A percentile compares a stretch with the other conserved stretches of the same genome.
Evolutionary conservation across 2,113 vertebrate genomes (phyloP).

Genomic region (Tretioscincus oriximinensis): DNA sequence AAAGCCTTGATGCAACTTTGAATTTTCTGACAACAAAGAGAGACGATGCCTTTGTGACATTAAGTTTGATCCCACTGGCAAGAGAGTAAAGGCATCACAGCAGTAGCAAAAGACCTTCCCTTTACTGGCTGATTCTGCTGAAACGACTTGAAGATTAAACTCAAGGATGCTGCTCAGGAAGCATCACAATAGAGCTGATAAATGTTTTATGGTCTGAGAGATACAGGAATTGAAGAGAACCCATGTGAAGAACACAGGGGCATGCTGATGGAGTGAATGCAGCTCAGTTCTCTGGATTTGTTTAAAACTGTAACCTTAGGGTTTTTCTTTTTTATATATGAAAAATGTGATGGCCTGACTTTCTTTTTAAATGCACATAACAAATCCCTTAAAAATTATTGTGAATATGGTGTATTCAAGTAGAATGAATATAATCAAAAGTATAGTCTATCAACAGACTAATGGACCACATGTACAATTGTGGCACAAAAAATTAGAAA

Average conservation of each 20-base stretch:
- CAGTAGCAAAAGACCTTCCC: rapidly evolving
- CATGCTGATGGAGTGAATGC: neutral
- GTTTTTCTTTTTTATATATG: neutral
- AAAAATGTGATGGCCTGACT: constrained; percentile 3
- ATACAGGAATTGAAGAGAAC: constrained; percentile 27
- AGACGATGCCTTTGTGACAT: neutral
- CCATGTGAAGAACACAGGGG: neutral
- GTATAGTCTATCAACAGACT: rapidly evolving
- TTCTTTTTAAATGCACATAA: constrained; percentile 42
- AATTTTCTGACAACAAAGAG: constrained; percentile 22
- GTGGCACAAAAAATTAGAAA: neutral
- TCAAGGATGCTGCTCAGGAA: constrained; percentile 33
- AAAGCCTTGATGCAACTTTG: neutral
- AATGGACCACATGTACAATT: neutral
- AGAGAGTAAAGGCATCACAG: neutral
- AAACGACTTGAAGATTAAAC: constrained; percentile 44
- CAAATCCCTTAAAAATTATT: neutral
- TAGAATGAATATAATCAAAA: constrained; percentile 8
- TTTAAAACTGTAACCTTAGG: constrained; percentile 32
- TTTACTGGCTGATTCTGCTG: constrained; percentile 23
- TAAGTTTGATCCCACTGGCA: constrained; percentile 22
- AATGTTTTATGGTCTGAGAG: constrained; percentile 40
- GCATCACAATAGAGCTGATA: constrained; percentile 25
- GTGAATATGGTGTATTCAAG: constrained; percentile 23
- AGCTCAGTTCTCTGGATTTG: neutral